A percentile compares a stretch with the other conserved stretches of the same genome.
Evolutionary conservation across 1,140 invertebrate genomes (phyloP).

Genomic region (Saxidomus purpurata): DNA sequence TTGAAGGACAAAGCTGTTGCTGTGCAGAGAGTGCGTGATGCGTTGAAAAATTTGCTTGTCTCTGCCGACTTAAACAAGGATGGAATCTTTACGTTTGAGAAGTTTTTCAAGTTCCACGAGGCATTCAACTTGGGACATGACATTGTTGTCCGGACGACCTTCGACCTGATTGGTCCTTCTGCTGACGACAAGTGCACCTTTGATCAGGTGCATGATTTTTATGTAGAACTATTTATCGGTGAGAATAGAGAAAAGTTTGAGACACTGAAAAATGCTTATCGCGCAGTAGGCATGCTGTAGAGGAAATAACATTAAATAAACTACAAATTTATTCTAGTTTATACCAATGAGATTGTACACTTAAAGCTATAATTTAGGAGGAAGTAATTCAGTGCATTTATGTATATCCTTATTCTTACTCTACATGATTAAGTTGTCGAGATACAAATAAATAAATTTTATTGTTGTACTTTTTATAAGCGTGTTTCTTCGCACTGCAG

Average conservation of each 20-base stretch:
- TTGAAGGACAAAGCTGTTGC: conserved; percentile 27
- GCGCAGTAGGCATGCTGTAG: conserved; percentile 53
- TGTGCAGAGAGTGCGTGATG: neutral
- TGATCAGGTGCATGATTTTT: conserved; percentile 40
- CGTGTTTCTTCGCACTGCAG: too few species aligned
- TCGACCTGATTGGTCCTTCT: conserved; percentile 56
- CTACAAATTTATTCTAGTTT: too few species aligned
- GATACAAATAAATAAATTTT: too few species aligned
- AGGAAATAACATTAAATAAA: too few species aligned
- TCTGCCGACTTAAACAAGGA: conserved; percentile 37
- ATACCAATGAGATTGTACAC: too few species aligned
- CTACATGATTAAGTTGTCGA: too few species aligned
- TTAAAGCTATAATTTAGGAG: too few species aligned
- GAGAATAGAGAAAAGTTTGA: conserved; percentile 53
- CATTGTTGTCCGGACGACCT: conserved; percentile 51
- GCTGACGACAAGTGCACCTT: conserved; percentile 40
- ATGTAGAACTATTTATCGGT: conserved; percentile 58
- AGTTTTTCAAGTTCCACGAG: conserved; percentile 63
- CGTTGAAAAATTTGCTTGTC: conserved; percentile 10
- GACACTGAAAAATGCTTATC: conserved; percentile 51
- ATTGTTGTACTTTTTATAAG: too few species aligned
- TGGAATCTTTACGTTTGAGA: conserved; percentile 53
- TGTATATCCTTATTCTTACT: too few species aligned
- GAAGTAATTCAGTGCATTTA: too few species aligned
- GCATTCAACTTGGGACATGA: conserved; percentile 58